Conservation (phyloP, 2,113 vertebrate genomes). For the Chunga burmeisteri region DNA sequence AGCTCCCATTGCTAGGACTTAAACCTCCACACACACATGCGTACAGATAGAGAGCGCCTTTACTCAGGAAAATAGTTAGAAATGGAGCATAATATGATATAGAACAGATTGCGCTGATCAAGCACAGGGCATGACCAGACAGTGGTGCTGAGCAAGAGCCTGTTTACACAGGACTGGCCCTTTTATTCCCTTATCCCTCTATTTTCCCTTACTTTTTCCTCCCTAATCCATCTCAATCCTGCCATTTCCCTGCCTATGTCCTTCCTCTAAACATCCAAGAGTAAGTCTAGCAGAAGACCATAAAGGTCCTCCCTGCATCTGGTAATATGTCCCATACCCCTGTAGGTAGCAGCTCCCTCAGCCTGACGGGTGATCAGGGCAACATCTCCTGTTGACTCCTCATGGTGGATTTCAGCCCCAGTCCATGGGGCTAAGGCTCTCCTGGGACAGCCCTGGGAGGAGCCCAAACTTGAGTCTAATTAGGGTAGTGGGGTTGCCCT, state of each 20-base stretch:
- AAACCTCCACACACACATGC: background rate
- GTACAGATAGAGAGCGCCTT: background rate
- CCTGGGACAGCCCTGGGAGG: background rate
- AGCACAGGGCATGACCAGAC: background rate
- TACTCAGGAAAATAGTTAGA: background rate
- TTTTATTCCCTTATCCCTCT: background rate
- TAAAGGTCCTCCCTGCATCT: background rate
- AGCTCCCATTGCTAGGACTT: background rate
- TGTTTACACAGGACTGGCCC: background rate
- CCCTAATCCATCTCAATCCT: background rate
- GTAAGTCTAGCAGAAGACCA: background rate
- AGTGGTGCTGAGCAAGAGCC: background rate
- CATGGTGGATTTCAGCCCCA: background rate
- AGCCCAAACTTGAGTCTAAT: background rate
- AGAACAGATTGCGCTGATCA: background rate
- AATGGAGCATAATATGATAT: background rate
- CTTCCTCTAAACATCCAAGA: background rate
- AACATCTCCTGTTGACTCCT: background rate
- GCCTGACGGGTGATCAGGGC: background rate
- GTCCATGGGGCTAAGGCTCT: background rate
- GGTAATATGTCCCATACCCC: background rate
- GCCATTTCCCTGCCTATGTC: background rate
- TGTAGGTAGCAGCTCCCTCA: background rate
- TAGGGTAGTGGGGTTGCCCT: background rate
- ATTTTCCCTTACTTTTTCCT: background rate